These are phyloP conservation scores for Cephalopterus ornatus DNA, from an alignment of 2,113 vertebrate genomes.

Conservation along the genomic window DNA sequence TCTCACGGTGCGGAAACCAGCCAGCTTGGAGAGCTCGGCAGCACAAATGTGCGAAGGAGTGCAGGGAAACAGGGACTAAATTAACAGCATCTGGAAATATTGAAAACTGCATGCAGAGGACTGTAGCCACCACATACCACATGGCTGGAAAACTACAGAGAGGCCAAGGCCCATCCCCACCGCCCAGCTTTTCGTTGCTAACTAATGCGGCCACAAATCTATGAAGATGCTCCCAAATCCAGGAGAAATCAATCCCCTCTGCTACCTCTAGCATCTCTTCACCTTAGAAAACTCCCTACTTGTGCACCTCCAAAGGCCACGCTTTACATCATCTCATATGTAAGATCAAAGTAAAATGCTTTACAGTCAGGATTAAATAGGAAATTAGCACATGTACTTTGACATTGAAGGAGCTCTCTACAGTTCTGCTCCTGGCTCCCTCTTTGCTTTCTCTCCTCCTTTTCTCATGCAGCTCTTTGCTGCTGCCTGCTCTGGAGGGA, in stretches of 20 bases:
- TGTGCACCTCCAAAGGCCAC: not conserved
- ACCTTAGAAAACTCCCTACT: not conserved
- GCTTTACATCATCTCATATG: not conserved
- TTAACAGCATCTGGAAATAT: conserved; percentile 68
- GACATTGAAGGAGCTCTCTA: not conserved
- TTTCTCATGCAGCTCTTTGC: not conserved
- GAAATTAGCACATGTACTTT: not conserved
- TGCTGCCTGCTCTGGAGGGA: not conserved
- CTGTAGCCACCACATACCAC: conserved; percentile 29
- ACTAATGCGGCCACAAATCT: not conserved
- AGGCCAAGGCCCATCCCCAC: not conserved
- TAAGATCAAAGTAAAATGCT: not conserved
- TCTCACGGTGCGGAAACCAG: conserved; percentile 68
- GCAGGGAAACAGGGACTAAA: conserved; percentile 24
- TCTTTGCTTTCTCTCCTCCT: not conserved
- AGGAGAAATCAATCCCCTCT: not conserved
- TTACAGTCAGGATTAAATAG: not conserved
- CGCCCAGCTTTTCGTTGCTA: not conserved
- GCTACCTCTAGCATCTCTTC: not conserved
- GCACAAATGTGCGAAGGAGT: not conserved
- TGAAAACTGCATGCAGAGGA: not conserved
- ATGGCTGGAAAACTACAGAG: not conserved
- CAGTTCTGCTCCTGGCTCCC: not conserved
- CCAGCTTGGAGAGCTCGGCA: conserved; percentile 61
- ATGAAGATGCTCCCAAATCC: not conserved